Base-by-base conservation (phyloP, 2,888 invertebrate species). In the Caenorhabditis virilis region DNA sequence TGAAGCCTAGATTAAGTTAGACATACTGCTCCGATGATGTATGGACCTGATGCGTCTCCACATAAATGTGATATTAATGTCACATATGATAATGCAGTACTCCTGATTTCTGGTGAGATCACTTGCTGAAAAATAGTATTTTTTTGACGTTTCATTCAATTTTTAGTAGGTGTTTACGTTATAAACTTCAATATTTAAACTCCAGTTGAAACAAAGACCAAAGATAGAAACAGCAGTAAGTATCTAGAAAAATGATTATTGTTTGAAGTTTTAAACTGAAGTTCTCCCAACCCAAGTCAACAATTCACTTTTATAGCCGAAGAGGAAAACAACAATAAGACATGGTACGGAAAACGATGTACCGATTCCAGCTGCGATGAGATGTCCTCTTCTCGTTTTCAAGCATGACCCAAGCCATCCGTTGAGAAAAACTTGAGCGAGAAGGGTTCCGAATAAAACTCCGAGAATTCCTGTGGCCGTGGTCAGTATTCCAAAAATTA, bases 21-120 rank as follows among this genome's bases (percentile, higher is more conserved):
- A 55, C 66, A 63, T 6, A 74, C 74, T 3, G 68, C 61, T 52
- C 99, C 98, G 76, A 99, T 90, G 74, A 99, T 84, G 69, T 94
- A 98, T 0, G 99, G 98, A 86, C 95, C 97, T 43, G 94, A 93
- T 55, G 98, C 98, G 86, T 99, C 98, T 15, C 99, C 99, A 51
- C 98, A 87, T 67, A 93, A 90, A 86, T 99, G 99, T 0, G 95
- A 95, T 76, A 95, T 88, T 46, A 98, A 88, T 80, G 98, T 94
- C 87, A 98, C 97, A 84, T 95, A 91, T 53, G 98, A 95, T 87
- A 94, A 95, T 13, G 98, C 98, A 13, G 95, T 92, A 4, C 95
- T 92, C 77, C 98, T 88, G 81, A 97, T 88, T 16, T 93, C 92
- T 6, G 98, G 98, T 71, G 95, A 87, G 20, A 98, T 93, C 46